These are phyloP conservation scores for Bovichtus variegatus DNA, from an alignment of 2,797 vertebrate genomes.

Conservation along the genomic window DNA sequence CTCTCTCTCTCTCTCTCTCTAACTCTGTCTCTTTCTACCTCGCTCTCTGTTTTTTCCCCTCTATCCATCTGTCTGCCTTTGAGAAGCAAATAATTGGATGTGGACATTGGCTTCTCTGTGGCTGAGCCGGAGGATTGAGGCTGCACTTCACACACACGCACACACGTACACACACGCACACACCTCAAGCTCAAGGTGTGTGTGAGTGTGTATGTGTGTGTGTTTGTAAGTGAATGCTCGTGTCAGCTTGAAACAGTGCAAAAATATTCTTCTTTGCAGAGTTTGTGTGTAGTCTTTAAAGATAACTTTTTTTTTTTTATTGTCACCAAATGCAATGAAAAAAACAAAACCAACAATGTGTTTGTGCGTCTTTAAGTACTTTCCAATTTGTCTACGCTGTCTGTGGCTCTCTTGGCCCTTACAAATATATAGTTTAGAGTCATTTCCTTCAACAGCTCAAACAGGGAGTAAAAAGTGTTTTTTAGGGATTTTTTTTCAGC, in stretches of 20 bases:
- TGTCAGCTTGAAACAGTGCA: conserved; percentile 8
- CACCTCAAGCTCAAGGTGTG: conserved; percentile 50
- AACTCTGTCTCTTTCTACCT: conserved; percentile 58
- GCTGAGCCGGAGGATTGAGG: conserved; percentile 73
- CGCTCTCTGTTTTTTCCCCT: conserved; percentile 51
- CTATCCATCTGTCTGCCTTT: conserved; percentile 82
- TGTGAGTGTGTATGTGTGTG: conserved; percentile 7
- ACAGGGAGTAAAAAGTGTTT: neutral
- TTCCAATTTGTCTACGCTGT: neutral
- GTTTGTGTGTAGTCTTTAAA: neutral
- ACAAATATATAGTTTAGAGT: neutral
- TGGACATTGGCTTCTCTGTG: conserved; percentile 82
- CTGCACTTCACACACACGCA: conserved; percentile 32
- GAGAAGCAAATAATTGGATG: conserved; percentile 87
- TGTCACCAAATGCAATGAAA: neutral
- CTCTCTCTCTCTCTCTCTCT: conserved; percentile 28
- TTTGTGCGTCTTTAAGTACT: neutral
- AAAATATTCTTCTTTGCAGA: conserved; percentile 2
- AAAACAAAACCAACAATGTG: neutral
- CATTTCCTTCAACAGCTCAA: neutral
- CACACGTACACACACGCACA: conserved; percentile 22
- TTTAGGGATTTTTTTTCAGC: neutral
- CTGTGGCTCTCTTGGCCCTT: neutral
- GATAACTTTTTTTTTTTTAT: neutral
- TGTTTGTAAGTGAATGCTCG: neutral